A percentile compares a stretch with the other conserved stretches of the same genome.
These are phyloP conservation scores for Drosophila bocki DNA, from an alignment of 1,140 invertebrate genomes.

Conservation along the genomic window DNA sequence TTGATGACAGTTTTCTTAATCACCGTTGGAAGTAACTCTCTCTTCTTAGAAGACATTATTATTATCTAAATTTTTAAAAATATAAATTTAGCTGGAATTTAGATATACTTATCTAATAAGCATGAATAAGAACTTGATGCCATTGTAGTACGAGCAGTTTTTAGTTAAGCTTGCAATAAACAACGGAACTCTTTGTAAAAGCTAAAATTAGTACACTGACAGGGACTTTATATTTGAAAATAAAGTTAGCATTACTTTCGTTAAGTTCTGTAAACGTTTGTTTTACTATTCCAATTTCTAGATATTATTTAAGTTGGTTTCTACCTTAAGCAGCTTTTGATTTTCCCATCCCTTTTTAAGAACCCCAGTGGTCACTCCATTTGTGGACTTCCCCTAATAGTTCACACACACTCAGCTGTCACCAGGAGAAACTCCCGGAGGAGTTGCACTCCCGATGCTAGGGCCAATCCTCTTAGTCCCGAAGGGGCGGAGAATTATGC, in stretches of 20 bases:
- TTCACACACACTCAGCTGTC: slow-evolving; percentile 26
- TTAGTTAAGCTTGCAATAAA: neutral
- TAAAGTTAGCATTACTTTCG: neutral
- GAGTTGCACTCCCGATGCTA: neutral
- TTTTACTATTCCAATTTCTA: neutral
- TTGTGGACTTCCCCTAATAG: slow-evolving; percentile 32
- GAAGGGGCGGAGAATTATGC: slow-evolving; percentile 26
- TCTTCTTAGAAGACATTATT: neutral
- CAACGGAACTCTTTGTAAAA: neutral
- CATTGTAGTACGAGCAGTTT: neutral
- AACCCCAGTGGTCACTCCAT: slow-evolving; percentile 18
- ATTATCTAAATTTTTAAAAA: slow-evolving; percentile 3
- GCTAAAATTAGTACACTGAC: neutral
- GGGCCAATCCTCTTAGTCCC: neutral
- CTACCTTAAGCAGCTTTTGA: neutral
- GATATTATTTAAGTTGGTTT: neutral
- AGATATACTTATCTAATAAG: neutral
- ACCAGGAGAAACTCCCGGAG: slow-evolving; percentile 6
- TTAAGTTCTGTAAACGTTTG: neutral
- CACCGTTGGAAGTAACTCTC: neutral
- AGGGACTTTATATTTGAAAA: neutral
- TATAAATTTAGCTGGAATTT: slow-evolving; percentile 2
- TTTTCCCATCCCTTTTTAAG: slow-evolving; percentile 13
- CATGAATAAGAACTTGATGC: neutral
- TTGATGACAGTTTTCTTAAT: neutral